Evolutionary conservation across 2,113 vertebrate genomes (phyloP).

Genomic region (Setophaga coronata): DNA sequence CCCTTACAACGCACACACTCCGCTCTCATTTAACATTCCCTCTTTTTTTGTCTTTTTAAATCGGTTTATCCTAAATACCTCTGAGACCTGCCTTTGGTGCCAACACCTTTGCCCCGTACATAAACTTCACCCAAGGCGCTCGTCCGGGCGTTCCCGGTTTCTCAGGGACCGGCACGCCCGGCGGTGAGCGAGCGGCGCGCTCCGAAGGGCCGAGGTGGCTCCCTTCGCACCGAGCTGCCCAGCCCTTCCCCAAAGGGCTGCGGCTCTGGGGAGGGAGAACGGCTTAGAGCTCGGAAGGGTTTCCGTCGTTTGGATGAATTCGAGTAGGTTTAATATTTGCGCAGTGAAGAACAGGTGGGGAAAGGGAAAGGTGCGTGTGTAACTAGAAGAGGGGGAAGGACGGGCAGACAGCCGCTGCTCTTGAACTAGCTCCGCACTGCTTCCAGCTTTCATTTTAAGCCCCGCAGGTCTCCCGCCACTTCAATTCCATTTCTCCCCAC

Average conservation of each 20-base stretch:
- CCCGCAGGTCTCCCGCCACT: background rate
- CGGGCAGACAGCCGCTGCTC: background rate
- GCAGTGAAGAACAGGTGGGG: background rate
- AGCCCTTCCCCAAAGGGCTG: background rate
- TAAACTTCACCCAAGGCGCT: background rate
- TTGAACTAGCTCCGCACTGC: background rate
- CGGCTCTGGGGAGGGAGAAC: background rate
- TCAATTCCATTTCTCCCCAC: background rate
- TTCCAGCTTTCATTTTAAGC: background rate
- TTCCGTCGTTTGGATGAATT: background rate
- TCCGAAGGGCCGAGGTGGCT: background rate
- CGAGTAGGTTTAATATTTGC: background rate
- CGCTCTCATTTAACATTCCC: background rate
- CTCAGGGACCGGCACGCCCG: fast-evolving
- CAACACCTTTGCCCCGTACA: background rate
- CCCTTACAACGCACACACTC: too few species aligned
- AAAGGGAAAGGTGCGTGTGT: background rate
- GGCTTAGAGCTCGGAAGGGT: background rate
- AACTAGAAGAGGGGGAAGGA: background rate
- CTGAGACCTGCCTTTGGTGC: background rate
- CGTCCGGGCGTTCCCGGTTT: background rate
- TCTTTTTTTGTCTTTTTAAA: background rate
- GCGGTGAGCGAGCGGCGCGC: background rate
- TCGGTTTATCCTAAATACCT: background rate
- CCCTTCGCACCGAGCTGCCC: background rate